phyloP scores from a whole-genome alignment of 2,113 vertebrate genomes.

The Chaenocephalus aceratus region DNA sequence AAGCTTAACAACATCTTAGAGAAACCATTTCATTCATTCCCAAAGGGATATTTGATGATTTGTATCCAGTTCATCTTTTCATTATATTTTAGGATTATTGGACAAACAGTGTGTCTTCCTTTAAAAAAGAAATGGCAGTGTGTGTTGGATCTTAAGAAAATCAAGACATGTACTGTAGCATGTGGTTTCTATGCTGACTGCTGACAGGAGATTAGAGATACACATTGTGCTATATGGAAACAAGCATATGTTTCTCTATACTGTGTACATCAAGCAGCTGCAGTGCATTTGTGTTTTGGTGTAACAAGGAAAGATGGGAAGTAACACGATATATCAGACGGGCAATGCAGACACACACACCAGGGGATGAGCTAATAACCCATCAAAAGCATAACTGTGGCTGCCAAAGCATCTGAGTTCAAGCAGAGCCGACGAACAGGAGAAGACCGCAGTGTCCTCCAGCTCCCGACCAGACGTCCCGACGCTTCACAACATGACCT shows the following conservation, averaged over 20 bases:
- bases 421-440: slow-evolving; percentile 10
- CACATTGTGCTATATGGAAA: not conserved
- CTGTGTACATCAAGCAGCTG: slow-evolving; percentile 15
- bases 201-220: slow-evolving; percentile 7
- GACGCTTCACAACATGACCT: slow-evolving; percentile 61
- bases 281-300: slow-evolving; percentile 24
- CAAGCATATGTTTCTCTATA: not conserved
- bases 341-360: slow-evolving; percentile 48
- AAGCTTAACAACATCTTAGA: slow-evolving; percentile 8
- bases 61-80: not conserved
- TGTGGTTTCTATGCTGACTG: not conserved
- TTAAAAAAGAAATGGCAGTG: not conserved
- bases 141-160: not conserved
- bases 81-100: slow-evolving; percentile 15
- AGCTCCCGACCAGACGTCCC: slow-evolving; percentile 37
- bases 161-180: not conserved
- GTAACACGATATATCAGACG: slow-evolving; percentile 32
- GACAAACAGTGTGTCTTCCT: not conserved
- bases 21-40: not conserved
- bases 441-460: slow-evolving; percentile 36
- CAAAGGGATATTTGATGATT: slow-evolving; percentile 5
- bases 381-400: slow-evolving; percentile 70
- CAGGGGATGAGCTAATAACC: slow-evolving; percentile 65
- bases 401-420: slow-evolving; percentile 51
- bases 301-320: slow-evolving; percentile 22